A percentile compares a stretch with the other conserved stretches of the same genome.
These are phyloP conservation scores for Tapera naevia DNA, from an alignment of 2,797 vertebrate species.

Conservation along the genomic window DNA sequence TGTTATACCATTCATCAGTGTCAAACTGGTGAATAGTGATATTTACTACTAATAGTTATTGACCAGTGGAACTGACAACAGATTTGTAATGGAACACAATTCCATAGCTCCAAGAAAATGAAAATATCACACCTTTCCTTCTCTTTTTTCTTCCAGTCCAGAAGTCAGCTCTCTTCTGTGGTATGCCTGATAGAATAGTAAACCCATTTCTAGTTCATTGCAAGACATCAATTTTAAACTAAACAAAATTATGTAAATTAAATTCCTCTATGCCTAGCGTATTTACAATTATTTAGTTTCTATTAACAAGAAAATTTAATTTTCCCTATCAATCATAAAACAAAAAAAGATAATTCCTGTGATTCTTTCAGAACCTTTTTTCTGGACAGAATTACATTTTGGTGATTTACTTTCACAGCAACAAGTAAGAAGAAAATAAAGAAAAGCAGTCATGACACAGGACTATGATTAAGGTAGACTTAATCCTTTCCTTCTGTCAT, in stretches of 20 bases:
- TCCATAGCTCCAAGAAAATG: neutral
- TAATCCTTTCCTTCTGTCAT: neutral
- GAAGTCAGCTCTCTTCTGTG: neutral
- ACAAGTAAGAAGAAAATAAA: neutral
- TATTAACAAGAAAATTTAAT: neutral
- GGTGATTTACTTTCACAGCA: neutral
- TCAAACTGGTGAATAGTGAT: neutral
- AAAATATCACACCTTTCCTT: neutral
- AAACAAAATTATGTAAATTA: neutral
- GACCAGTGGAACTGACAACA: slow-evolving; percentile 8
- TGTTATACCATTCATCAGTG: neutral
- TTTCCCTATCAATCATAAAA: neutral
- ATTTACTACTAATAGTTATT: slow-evolving; percentile 19
- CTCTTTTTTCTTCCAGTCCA: neutral
- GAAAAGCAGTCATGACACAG: neutral
- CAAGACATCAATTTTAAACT: neutral
- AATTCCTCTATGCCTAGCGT: neutral
- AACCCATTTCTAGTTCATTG: neutral
- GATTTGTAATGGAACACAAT: slow-evolving; percentile 6
- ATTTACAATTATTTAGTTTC: neutral
- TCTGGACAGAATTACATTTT: neutral
- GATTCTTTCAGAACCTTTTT: neutral
- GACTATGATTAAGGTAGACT: neutral
- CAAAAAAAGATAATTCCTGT: neutral
- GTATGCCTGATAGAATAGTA: neutral